Conservation (phyloP, 1,140 invertebrate species). For the Drosophila pectinifera region DNA sequence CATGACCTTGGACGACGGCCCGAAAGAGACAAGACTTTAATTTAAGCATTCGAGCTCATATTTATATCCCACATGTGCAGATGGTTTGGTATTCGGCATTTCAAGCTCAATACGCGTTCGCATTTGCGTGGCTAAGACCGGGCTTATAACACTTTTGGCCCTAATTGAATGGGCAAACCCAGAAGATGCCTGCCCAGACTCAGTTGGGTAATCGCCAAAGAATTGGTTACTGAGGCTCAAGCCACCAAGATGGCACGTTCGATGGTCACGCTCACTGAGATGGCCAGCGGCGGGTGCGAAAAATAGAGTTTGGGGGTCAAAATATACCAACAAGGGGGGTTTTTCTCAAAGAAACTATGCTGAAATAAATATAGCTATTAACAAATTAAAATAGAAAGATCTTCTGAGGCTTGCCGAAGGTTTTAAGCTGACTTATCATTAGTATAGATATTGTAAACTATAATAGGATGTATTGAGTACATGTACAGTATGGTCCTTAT, state of each 20-base stretch:
- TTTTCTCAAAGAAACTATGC: background rate
- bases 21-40: slow-evolving; percentile 22
- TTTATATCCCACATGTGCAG: slow-evolving; percentile 35
- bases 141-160: slow-evolving; percentile 36
- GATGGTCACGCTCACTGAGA: slow-evolving; percentile 33
- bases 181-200: slow-evolving; percentile 13
- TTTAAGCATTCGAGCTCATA: slow-evolving; percentile 29
- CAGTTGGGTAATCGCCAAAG: slow-evolving; percentile 39
- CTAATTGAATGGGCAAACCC: slow-evolving; percentile 53
- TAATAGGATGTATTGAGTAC: background rate
- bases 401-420: background rate
- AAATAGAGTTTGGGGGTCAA: background rate
- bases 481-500: background rate
- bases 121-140: slow-evolving; percentile 14
- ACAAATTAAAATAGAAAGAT: background rate
- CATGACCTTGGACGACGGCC: slow-evolving; percentile 39
- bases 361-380: background rate
- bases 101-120: slow-evolving; percentile 41
- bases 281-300: slow-evolving; percentile 6
- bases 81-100: slow-evolving; percentile 36
- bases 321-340: too few relatives aligned
- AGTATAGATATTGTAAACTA: background rate
- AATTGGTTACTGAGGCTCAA: slow-evolving; percentile 13
- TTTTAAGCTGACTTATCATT: background rate
- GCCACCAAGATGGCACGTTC: slow-evolving; percentile 39